Conservation (phyloP, 2,113 vertebrate species). For the Notothenia rossii region DNA sequence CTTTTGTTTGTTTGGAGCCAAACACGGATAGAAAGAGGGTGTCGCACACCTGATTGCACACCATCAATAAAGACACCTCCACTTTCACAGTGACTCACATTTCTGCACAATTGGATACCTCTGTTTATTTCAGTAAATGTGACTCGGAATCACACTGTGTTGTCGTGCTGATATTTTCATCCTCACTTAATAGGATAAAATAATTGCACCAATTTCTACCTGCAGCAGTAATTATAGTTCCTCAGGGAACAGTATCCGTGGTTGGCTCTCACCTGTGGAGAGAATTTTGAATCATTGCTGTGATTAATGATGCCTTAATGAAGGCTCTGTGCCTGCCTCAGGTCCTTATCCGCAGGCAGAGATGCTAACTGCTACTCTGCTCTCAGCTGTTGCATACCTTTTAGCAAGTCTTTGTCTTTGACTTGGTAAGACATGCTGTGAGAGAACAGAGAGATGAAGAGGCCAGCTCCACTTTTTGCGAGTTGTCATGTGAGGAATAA, state of each 20-base stretch:
- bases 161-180: constrained; percentile 14
- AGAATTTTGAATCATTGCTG: constrained; percentile 51
- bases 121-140: neutral
- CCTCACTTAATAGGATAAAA: neutral
- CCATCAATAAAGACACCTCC: constrained; percentile 33
- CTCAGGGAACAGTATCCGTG: constrained; percentile 27
- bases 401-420: constrained; percentile 9
- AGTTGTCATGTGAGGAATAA: neutral
- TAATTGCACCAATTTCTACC: neutral
- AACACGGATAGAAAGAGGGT: constrained; percentile 26
- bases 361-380: constrained; percentile 34
- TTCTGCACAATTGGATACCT: neutral
- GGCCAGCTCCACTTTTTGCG: neutral
- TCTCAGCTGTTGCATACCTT: constrained; percentile 40
- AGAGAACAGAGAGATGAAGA: constrained; percentile 3
- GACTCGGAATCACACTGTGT: neutral
- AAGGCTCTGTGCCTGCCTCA: constrained; percentile 39
- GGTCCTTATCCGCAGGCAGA: constrained; percentile 50
- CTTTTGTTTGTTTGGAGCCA: constrained; percentile 30
- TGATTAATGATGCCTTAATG: constrained; percentile 69
- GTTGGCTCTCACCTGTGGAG: constrained; percentile 64
- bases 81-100: neutral
- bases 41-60: constrained; percentile 44
- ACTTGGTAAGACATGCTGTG: constrained; percentile 13
- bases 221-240: constrained; percentile 22